Evolutionary conservation across 2,113 vertebrate species (phyloP), one percentile per base, ranked within the genome.

Genomic region (Paratilapia polleni): DNA sequence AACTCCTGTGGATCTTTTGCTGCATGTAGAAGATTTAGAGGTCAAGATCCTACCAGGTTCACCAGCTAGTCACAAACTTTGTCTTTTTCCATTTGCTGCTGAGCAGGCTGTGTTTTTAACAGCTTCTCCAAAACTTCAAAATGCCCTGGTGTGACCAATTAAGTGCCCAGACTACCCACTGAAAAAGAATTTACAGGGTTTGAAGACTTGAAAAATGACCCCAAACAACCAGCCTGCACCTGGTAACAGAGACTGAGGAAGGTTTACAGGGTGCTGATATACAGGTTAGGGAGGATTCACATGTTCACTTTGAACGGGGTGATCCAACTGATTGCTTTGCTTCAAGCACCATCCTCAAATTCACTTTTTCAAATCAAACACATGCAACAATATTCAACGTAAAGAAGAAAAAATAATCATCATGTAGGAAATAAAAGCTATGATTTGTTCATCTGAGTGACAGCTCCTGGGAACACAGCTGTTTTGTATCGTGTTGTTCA

Each of bases 31-130:
- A 36, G 3, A 36, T 36, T 36, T 36, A 36, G 6, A 36, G 34
- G 6, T 36, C 4, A 36, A 36, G 6, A 36, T 5, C 6, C 12
- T 43, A 43, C 41, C 41, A 43, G 12, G 12, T 43, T 43, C 12
- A 43, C 41, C 6, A 0, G 41, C 5, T 19, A 13, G 66, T 20
- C 15, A 49, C 41, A 43, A 43, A 0, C 0, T 66, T 66, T 2
- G 41, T 31, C 28, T 41, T 41, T 10, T 41, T 41, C 11, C 38
- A 41, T 3, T 41, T 10, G 38, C 38, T 19, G 17, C 6, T 20
- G 19, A 54, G 49, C 8, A 54, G 19, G 5, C 2, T 47, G 22
- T 47, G 0, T 0, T 1, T 19, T 7, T 68, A 26, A 47, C 8
- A 26, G 64, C 22, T 68, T 68, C 6, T 68, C 41, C 64, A 19